A percentile compares a stretch with the other conserved stretches of the same genome.
phyloP scores from a whole-genome alignment of 2,113 vertebrate genomes.

The Neotoma lepida region DNA sequence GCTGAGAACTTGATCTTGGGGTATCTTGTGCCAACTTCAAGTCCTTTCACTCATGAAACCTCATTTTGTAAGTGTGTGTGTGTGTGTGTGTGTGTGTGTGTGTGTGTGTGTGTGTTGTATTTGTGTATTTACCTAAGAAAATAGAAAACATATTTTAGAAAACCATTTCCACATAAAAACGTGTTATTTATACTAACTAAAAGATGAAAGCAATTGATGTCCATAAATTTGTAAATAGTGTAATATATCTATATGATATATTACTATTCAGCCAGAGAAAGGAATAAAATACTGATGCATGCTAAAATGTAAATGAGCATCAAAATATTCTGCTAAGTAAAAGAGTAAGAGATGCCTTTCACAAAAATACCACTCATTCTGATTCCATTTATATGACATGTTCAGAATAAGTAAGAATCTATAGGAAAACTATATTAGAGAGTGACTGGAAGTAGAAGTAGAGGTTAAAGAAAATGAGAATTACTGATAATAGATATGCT shows the following conservation, averaged over 20 bases:
- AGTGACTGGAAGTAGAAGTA: neutral
- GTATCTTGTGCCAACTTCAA: neutral
- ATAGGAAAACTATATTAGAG: neutral
- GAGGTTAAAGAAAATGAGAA: neutral
- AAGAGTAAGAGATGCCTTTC: neutral
- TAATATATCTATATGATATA: neutral
- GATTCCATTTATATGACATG: constrained; percentile 1
- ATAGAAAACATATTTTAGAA: neutral
- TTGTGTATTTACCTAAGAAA: neutral
- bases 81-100: neutral
- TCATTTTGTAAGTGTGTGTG: neutral
- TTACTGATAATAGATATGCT: neutral
- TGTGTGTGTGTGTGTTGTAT: neutral
- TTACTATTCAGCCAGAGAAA: constrained; percentile 1
- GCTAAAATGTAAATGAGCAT: neutral
- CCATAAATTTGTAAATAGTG: neutral
- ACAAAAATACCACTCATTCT: neutral
- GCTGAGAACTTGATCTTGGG: neutral
- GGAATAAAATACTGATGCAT: neutral
- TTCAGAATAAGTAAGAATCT: neutral
- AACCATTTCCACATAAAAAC: neutral
- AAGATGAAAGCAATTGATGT: neutral
- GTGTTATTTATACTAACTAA: neutral
- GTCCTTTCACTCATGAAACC: neutral
- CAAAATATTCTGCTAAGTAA: neutral